A percentile compares a stretch with the other conserved stretches of the same genome.
Conservation (phyloP, 2,797 vertebrate genomes). For the Cyprinodon diabolis region DNA sequence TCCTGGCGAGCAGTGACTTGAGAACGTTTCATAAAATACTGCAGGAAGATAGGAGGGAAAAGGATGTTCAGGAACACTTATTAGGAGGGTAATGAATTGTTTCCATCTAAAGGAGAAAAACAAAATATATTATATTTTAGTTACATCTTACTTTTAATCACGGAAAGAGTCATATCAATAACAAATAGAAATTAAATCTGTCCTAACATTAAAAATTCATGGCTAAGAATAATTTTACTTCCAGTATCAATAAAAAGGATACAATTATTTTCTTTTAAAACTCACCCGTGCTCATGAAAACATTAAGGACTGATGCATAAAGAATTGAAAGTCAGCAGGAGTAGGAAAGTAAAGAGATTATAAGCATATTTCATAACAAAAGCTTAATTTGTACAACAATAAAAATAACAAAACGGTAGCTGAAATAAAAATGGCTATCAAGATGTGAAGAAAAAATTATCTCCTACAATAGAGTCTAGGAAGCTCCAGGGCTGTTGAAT, state of each 20-base stretch:
- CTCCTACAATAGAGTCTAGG: background rate
- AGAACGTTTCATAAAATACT: slow-evolving; percentile 56
- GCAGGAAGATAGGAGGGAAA: slow-evolving; percentile 54
- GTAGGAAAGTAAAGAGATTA: background rate
- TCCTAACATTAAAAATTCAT: background rate
- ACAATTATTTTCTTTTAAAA: no score
- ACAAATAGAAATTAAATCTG: slow-evolving; percentile 13
- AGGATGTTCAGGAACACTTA: slow-evolving; percentile 75
- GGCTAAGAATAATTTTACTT: background rate
- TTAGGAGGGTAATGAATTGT: slow-evolving; percentile 81
- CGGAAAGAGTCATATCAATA: slow-evolving; percentile 29
- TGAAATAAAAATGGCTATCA: no score
- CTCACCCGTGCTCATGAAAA: no score
- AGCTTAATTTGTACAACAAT: no score
- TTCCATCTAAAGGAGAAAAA: slow-evolving; percentile 24
- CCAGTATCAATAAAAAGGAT: background rate
- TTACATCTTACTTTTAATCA: slow-evolving; percentile 38
- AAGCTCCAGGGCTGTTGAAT: background rate
- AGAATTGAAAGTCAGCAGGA: background rate
- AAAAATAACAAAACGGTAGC: no score
- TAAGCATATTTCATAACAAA: background rate
- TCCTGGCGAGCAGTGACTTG: slow-evolving; percentile 64
- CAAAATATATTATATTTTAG: slow-evolving; percentile 33
- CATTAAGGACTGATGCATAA: no score
- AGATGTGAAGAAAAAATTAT: no score